These are phyloP conservation scores for Caenorhabditis macrosperma DNA, from an alignment of 2,888 invertebrate species.

Conservation along the genomic window DNA sequence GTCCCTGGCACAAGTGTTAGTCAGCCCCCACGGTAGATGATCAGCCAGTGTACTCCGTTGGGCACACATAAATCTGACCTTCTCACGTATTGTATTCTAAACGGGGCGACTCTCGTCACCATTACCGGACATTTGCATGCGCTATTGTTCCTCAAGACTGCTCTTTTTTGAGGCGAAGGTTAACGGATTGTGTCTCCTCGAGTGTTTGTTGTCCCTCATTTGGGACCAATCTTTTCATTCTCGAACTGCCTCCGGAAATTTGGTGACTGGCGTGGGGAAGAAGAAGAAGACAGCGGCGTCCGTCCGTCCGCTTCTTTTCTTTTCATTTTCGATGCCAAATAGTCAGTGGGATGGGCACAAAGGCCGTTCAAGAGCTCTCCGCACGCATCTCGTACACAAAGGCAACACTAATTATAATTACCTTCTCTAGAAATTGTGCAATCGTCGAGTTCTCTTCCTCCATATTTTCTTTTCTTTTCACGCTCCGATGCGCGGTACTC, in stretches of 20 bases:
- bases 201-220: constrained; percentile 48
- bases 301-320: neutral
- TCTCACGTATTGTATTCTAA: constrained; percentile 54
- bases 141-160: constrained; percentile 37
- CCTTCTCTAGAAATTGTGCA: constrained; percentile 47
- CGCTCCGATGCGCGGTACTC: constrained; percentile 8
- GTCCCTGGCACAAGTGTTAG: constrained; percentile 27
- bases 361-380: constrained; percentile 55
- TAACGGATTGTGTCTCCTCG: constrained; percentile 49
- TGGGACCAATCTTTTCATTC: constrained; percentile 42
- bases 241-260: constrained; percentile 50
- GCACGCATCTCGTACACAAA: constrained; percentile 51
- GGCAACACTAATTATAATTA: constrained; percentile 60
- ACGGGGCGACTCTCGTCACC: constrained; percentile 15
- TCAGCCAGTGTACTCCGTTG: constrained; percentile 1
- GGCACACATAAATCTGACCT: constrained; percentile 37
- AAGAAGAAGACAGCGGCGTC: constrained; percentile 6
- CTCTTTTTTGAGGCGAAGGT: constrained; percentile 46
- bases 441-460: constrained; percentile 19
- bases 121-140: constrained; percentile 50
- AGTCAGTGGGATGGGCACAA: constrained; percentile 33
- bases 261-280: constrained; percentile 25
- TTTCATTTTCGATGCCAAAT: constrained; percentile 41
- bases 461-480: constrained; percentile 15
- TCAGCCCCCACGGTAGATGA: constrained; percentile 27